These are phyloP conservation scores for Acanthurus tractus DNA, from an alignment of 2,797 vertebrate species.

Conservation along the genomic window DNA sequence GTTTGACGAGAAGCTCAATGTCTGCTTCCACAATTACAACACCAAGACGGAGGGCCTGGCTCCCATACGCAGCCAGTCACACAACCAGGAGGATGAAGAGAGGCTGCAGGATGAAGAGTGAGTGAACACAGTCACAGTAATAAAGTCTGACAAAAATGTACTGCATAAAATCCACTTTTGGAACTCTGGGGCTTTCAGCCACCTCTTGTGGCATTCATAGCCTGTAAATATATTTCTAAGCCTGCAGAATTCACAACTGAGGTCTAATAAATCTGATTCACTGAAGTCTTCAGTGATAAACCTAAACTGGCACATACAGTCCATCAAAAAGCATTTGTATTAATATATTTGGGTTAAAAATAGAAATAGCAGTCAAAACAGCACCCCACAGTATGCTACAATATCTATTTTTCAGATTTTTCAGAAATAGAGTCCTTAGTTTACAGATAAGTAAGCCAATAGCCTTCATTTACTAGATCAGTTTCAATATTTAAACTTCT, in stretches of 20 bases:
- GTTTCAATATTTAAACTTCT: background rate
- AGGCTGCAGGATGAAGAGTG: slow-evolving; percentile 93
- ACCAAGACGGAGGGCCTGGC: slow-evolving; percentile 94
- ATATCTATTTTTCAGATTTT: no score
- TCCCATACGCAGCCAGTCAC: slow-evolving; percentile 91
- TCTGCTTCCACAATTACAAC: slow-evolving; percentile 97
- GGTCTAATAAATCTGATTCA: background rate
- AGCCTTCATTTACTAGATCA: background rate
- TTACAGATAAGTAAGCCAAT: background rate
- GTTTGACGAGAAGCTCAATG: slow-evolving; percentile 96
- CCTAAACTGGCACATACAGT: background rate
- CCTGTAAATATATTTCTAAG: background rate
- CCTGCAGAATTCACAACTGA: background rate
- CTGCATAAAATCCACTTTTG: no score
- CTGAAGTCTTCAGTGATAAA: background rate
- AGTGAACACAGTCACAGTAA: slow-evolving; percentile 65
- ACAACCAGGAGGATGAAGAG: slow-evolving; percentile 92
- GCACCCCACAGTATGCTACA: background rate
- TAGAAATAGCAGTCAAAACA: background rate
- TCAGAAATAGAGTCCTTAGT: no score
- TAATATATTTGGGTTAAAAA: background rate
- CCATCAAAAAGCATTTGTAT: background rate
- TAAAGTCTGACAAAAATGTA: no score
- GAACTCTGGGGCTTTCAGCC: background rate
- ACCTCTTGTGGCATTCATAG: background rate